These are phyloP conservation scores for Parelbella ahira DNA, from an alignment of 2,888 invertebrate species.

Conservation along the genomic window DNA sequence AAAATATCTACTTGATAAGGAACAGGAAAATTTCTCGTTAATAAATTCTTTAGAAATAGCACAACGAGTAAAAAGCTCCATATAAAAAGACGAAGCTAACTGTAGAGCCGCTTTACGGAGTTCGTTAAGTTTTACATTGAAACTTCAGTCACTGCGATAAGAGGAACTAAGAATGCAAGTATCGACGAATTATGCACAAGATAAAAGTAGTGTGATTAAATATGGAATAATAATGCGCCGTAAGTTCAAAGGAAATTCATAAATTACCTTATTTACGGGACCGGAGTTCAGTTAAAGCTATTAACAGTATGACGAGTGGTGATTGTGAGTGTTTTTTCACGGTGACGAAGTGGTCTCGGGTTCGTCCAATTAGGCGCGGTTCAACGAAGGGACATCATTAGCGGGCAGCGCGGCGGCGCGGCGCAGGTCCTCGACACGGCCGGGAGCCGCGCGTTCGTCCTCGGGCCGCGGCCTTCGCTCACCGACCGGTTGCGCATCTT, in stretches of 20 bases:
- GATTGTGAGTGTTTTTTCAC: constrained; percentile 59
- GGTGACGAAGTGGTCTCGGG: constrained; percentile 52
- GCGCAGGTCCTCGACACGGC: constrained; percentile 31
- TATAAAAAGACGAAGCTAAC: constrained; percentile 38
- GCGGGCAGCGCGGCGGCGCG: constrained; percentile 37
- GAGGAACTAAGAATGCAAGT: constrained; percentile 42
- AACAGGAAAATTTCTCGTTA: constrained; percentile 19
- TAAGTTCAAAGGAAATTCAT: constrained; percentile 24
- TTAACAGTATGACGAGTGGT: constrained; percentile 52
- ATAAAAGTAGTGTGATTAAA: constrained; percentile 35
- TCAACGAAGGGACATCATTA: constrained; percentile 72
- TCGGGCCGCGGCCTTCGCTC: constrained; percentile 69
- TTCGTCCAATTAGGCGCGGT: constrained; percentile 74
- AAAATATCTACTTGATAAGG: constrained; percentile 7
- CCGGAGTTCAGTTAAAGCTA: constrained; percentile 18
- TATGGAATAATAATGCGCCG: constrained; percentile 18
- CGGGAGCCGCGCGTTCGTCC: constrained; percentile 45
- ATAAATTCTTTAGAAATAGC: constrained; percentile 18
- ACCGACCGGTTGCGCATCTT: constrained; percentile 76
- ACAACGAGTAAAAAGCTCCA: constrained; percentile 20
- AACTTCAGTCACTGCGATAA: constrained; percentile 60
- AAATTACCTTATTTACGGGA: constrained; percentile 22
- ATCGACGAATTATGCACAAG: constrained; percentile 53
- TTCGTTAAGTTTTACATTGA: constrained; percentile 55
- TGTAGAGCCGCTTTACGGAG: constrained; percentile 42